These are phyloP conservation scores for Hypomecis punctinalis DNA, from an alignment of 2,888 invertebrate genomes.

Conservation along the genomic window DNA sequence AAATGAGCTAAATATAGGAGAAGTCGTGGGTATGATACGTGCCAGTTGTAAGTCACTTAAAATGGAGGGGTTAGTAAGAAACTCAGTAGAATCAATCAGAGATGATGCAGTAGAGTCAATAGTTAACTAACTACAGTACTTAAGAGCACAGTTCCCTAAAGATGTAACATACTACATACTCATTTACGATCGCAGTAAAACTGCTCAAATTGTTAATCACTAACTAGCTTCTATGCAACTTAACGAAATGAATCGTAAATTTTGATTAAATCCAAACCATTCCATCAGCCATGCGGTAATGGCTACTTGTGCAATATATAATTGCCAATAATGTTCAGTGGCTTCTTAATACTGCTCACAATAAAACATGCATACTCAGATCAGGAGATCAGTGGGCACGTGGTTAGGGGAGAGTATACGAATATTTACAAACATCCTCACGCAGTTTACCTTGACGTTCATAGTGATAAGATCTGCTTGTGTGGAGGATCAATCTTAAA, in stretches of 20 bases:
- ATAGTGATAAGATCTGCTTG: not conserved
- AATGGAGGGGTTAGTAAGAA: too few species aligned
- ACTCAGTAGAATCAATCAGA: too few species aligned
- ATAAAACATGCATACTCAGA: slow-evolving; percentile 2
- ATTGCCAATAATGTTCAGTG: slow-evolving; percentile 9
- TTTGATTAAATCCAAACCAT: slow-evolving; percentile 23
- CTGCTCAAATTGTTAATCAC: slow-evolving; percentile 3
- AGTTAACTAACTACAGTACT: not conserved
- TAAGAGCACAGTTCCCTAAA: not conserved
- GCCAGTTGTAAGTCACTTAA: not conserved
- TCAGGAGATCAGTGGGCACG: not conserved
- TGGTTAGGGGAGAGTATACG: slow-evolving; percentile 11
- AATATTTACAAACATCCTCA: slow-evolving; percentile 16
- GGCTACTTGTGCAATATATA: not conserved
- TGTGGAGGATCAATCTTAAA: slow-evolving; percentile 41
- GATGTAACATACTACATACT: not conserved
- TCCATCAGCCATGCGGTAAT: slow-evolving; percentile 3
- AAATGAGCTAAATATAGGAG: slow-evolving; percentile 11
- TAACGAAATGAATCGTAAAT: slow-evolving; percentile 18
- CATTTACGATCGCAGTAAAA: slow-evolving; percentile 3
- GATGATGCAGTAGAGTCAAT: too few species aligned
- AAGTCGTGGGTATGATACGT: not conserved
- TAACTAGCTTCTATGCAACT: slow-evolving; percentile 4
- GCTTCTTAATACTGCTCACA: slow-evolving; percentile 5
- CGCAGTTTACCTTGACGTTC: slow-evolving; percentile 12